Evolutionary conservation across 2,113 vertebrate species (phyloP).

Genomic region (Ochotona curzoniae): DNA sequence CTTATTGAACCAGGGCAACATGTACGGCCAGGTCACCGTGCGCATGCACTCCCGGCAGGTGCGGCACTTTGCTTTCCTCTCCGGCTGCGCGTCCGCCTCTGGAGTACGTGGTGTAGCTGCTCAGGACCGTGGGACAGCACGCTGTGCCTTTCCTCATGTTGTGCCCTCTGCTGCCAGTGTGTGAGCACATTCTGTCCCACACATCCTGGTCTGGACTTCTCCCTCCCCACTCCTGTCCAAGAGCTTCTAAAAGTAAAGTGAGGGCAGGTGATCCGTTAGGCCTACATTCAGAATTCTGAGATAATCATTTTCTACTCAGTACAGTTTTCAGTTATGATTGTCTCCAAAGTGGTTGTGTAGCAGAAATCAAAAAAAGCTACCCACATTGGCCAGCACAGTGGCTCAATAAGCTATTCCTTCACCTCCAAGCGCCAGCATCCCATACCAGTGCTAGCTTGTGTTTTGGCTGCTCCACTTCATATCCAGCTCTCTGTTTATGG

Average conservation of each 20-base stretch:
- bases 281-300: conserved; percentile 32
- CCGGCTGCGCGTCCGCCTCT: not conserved
- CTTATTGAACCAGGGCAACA: conserved; percentile 89
- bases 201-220: not conserved
- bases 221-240: not conserved
- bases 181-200: not conserved
- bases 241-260: not conserved
- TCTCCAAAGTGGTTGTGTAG: not conserved
- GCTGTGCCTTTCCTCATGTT: not conserved
- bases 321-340: not conserved
- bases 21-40: conserved; percentile 95
- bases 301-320: conserved; percentile 6
- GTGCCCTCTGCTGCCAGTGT: not conserved
- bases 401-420: too few relatives aligned
- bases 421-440: too few relatives aligned
- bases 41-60: conserved; percentile 96
- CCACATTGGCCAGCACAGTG: too few relatives aligned
- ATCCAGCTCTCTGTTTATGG: too few relatives aligned
- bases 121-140: not conserved
- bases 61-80: fast-evolving
- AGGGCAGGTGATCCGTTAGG: not conserved
- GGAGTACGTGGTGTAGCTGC: not conserved
- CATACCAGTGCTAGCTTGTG: too few relatives aligned
- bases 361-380: not conserved
- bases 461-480: too few relatives aligned